Evolutionary conservation across 2,888 invertebrate species (phyloP), one percentile per base, ranked within the genome.

Genomic region (Parapristionchus giblindavisi): DNA sequence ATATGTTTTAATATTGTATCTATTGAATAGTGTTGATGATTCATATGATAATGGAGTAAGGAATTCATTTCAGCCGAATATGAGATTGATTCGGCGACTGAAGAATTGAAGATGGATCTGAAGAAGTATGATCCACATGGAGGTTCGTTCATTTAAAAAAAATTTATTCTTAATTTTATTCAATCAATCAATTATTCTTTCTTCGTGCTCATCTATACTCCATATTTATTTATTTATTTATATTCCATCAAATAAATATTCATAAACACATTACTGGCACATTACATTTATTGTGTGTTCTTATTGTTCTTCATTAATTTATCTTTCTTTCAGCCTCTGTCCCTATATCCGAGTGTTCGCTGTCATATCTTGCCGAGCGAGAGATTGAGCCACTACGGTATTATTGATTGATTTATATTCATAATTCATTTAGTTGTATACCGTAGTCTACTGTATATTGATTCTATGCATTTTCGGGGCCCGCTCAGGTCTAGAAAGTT

Each of bases 271-370:
- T 17, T 43, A 43, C 43, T 43, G 43, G 17, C 43, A 17, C n/a
- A n/a, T n/a, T n/a, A n/a, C n/a, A n/a, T n/a, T n/a, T n/a, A n/a
- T n/a, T n/a, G n/a, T n/a, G n/a, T n/a, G n/a, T n/a, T n/a, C n/a
- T n/a, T n/a, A n/a, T n/a, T 8, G 43, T 43, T 43, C 43, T 8
- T 8, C 43, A 14, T 8, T 14, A 43, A 43, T 43, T 43, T 17
- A 43, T 43, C 43, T 43, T 43, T 43, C 43, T 63, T 63, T 27
- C 43, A 63, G 63, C 63, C 5, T 27, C 40, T 21, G 40, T 40
- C 2, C 51, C 66, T 0, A 51, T 51, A n/a, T 66, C 66, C 8
- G 11, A 34, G 21, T 66, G 51, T 8, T 66, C 66, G 21, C 40
- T 66, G 51, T 36, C 48, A 1, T 48, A n/a, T 34, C 24, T 66